Evolutionary conservation across 2,113 vertebrate species (phyloP), one percentile per base, ranked within the genome.

Genomic region (Nettapus auritus): DNA sequence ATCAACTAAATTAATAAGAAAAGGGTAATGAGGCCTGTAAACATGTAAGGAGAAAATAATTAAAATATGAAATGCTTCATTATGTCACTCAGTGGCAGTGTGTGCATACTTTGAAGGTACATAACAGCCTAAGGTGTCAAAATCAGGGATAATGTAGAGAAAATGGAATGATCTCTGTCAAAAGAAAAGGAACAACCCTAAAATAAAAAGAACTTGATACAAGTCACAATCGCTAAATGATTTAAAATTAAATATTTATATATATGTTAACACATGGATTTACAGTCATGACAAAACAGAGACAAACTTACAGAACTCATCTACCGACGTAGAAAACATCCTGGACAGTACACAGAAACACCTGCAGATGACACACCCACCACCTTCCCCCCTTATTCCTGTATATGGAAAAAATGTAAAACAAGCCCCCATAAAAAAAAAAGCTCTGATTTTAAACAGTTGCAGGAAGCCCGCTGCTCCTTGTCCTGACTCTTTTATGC

Each of bases 21-120:
- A 78, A 85, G 22, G 6, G 8, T 63, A 36, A 29, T 69, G 55
- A 82, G 76, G 42, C 13, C 63, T 76, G 10, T 50, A 76, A 86
- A 69, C 3, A 40, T 19, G 8, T 77, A 59, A 62, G 80, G 40
- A 88, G 53, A 89, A 94, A 95, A 50, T 88, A 89, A 59, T 62
- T 77, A 76, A 76, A 76, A 46, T 46, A 50, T n/a, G 8, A 91
- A 89, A 68, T 87, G 11, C 20, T 93, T 86, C 36, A 53, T 79
- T 83, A 81, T 92, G 31, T 90, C 50, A 77, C 52, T 94, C 68
- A 87, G 52, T 89, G 55, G 46, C 22, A 88, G 23, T 9, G 4
- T 62, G 57, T 86, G 21, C 29, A 67, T 57, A 69, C 21, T 80
- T 66, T 55, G 76, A 88, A 73, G 21, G 13, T 46, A 68, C 5